Percentiles rank a stretch among this genome's conserved stretches.
phyloP scores from a whole-genome alignment of 2,797 vertebrate species.

The Trachops cirrhosus region DNA sequence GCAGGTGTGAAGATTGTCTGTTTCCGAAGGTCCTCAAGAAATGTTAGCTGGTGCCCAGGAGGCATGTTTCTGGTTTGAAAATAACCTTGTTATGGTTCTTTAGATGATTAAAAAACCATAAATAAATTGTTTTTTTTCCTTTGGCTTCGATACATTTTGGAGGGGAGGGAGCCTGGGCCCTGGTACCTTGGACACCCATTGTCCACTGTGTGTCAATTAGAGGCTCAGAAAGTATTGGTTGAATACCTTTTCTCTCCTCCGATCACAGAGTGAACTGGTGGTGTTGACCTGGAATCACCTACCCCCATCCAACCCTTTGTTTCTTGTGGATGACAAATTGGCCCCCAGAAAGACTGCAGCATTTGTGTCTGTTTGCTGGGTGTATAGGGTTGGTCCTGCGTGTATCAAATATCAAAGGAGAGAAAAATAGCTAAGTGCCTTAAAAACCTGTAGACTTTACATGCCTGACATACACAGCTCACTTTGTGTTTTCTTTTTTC shows the following conservation, averaged over 20 bases:
- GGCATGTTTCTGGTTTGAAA: neutral
- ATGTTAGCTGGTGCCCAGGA: too few species aligned
- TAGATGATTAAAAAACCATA: neutral
- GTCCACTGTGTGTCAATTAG: too few species aligned
- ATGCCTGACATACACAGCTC: fast-evolving
- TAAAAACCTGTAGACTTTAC: neutral
- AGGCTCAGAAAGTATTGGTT: neutral
- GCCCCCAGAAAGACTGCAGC: neutral
- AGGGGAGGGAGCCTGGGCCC: neutral
- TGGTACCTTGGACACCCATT: fast-evolving
- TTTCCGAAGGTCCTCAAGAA: neutral
- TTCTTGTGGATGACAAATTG: neutral
- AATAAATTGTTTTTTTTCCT: too few species aligned
- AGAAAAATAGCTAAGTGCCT: neutral
- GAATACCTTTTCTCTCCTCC: neutral
- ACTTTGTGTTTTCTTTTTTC: neutral
- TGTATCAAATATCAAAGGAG: neutral
- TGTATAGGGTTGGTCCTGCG: neutral
- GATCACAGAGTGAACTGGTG: neutral
- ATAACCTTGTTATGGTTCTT: neutral
- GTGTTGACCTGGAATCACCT: fast-evolving
- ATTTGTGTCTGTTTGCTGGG: neutral
- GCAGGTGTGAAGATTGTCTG: neutral
- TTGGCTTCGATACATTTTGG: neutral
- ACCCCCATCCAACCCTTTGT: neutral